Evolutionary conservation across 2,888 invertebrate species (phyloP), one percentile per base, ranked within the genome.

Genomic region (Plagiodera versicolora): DNA sequence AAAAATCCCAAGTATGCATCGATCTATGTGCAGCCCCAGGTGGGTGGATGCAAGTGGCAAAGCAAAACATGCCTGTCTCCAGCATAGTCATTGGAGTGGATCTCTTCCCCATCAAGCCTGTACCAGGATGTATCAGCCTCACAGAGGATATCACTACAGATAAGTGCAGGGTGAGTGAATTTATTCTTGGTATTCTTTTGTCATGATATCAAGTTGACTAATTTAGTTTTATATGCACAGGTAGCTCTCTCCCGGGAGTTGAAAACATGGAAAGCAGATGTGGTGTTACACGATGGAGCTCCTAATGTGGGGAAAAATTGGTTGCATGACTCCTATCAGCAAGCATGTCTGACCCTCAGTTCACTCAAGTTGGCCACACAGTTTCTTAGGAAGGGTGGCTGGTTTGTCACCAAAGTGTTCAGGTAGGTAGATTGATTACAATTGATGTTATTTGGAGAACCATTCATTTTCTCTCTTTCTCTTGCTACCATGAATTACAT

Each of bases 1-100:
- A 98, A 85, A 92, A 90, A 76, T 94, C 98, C 0, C 87, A 94
- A 84, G 97, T 99, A 84, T 92, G 96, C 70, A 88, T 99, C 74
- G 99, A 99, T 85, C 83, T 99, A 64, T 99, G 99, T 82, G 99
- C 99, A 11, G 99, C 99, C 1, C 99, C 99, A 0, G 98, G 98
- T 75, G 98, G 98, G 71, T 98, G 99, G 98, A 94, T 98, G 90
- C 99, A 95, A 82, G 98, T 99, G 56, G 98, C 98, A 50, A 90
- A 92, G 73, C 92, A 99, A 79, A 94, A 96, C 78, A 98, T 98
- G 95, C 98, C 99, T 0, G 86, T 97, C 0, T 96, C 97, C 4
- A 95, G 95, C 76, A 85, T 98, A 56, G 94, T 98, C 11, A 84
- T 99, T 52, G 97, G 98, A 56, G 92, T 99, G 30, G 99, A 99